These are phyloP conservation scores for Florisuga fusca DNA, from an alignment of 2,797 vertebrate genomes.

Conservation along the genomic window DNA sequence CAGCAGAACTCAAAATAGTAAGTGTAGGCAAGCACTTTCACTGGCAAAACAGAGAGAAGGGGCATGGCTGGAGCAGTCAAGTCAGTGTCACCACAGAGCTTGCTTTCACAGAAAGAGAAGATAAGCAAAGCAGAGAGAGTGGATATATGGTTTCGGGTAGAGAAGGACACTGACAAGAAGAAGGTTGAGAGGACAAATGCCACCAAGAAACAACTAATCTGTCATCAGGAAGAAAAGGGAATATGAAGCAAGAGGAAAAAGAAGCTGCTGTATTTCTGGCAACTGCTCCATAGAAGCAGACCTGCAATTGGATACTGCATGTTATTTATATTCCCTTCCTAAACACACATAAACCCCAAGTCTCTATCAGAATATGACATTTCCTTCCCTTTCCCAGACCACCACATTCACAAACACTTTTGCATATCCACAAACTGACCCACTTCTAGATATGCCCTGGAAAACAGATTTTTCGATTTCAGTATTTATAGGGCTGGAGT, in stretches of 20 bases:
- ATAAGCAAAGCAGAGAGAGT: background rate
- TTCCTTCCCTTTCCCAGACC: background rate
- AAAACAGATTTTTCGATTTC: background rate
- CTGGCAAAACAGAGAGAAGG: background rate
- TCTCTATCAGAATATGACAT: background rate
- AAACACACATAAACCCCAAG: background rate
- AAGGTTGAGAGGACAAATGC: background rate
- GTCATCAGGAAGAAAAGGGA: background rate
- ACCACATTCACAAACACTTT: background rate
- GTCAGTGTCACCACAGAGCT: background rate
- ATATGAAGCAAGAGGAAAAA: background rate
- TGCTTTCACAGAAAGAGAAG: background rate
- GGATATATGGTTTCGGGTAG: background rate
- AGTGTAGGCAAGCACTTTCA: background rate
- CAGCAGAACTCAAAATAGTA: background rate
- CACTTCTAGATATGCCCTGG: background rate
- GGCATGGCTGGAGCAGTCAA: background rate
- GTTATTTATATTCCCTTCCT: background rate
- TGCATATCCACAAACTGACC: background rate
- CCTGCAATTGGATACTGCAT: background rate
- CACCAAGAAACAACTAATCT: background rate
- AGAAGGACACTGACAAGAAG: background rate
- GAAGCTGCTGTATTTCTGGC: background rate
- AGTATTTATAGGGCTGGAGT: background rate
- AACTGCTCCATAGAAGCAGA: background rate